These are phyloP conservation scores for Marisa cornuarietis DNA, from an alignment of 1,140 invertebrate species.

Conservation along the genomic window DNA sequence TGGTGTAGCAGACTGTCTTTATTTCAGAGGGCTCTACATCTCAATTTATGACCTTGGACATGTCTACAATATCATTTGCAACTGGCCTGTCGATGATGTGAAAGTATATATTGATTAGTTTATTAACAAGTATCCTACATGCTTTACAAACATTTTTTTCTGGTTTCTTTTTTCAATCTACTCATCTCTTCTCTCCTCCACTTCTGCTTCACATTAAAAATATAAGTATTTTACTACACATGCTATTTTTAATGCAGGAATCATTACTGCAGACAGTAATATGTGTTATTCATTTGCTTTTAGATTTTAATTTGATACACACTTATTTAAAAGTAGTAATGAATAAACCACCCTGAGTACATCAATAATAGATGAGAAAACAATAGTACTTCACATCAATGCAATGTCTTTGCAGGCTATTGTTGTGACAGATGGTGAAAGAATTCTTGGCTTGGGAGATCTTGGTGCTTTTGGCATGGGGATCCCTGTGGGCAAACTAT, in stretches of 20 bases:
- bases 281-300: not conserved
- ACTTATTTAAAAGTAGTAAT: too few species aligned
- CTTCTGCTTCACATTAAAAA: too few species aligned
- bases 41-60: conserved; percentile 96
- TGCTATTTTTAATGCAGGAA: too few species aligned
- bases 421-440: conserved; percentile 60
- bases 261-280: too few species aligned
- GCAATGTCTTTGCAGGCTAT: conserved; percentile 70
- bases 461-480: conserved; percentile 61
- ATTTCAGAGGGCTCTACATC: conserved; percentile 85
- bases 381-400: not conserved
- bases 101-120: conserved; percentile 57
- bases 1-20: conserved; percentile 12
- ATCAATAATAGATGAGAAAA: not conserved
- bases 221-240: too few species aligned
- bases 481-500: conserved; percentile 61
- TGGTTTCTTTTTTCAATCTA: too few species aligned
- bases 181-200: too few species aligned
- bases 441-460: conserved; percentile 60
- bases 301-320: not conserved
- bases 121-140: too few species aligned
- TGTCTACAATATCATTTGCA: conserved; percentile 75
- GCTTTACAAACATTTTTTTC: too few species aligned
- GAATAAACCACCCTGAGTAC: not conserved
- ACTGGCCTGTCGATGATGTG: conserved; percentile 91